These are phyloP conservation scores for Xestia ashworthii DNA, from an alignment of 2,888 invertebrate genomes.

Conservation along the genomic window DNA sequence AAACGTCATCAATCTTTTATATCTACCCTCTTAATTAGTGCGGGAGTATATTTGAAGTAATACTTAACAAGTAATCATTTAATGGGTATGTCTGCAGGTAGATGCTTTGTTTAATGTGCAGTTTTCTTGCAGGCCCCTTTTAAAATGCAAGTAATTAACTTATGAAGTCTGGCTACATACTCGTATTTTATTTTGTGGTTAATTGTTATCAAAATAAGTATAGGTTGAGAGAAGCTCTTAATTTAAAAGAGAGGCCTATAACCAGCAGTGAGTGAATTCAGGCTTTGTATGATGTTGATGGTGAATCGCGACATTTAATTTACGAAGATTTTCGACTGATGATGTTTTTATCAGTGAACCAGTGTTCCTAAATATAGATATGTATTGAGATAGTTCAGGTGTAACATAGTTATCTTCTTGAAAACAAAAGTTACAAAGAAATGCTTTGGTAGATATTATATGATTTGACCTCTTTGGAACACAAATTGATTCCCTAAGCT, in stretches of 20 bases:
- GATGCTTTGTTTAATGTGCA: slow-evolving; percentile 18
- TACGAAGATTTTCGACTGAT: background rate
- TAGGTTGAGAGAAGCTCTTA: background rate
- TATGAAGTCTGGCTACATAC: slow-evolving; percentile 1
- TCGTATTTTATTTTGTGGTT: slow-evolving; percentile 35
- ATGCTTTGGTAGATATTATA: background rate
- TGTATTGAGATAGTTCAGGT: background rate
- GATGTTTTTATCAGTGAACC: background rate
- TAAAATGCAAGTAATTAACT: slow-evolving; percentile 9
- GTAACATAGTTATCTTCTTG: background rate
- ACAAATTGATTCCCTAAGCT: background rate
- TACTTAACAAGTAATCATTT: slow-evolving; percentile 22
- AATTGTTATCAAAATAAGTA: slow-evolving; percentile 5
- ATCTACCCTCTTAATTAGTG: slow-evolving; percentile 47
- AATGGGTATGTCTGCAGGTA: slow-evolving; percentile 32
- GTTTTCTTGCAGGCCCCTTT: slow-evolving; percentile 18
- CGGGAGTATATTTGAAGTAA: slow-evolving; percentile 28
- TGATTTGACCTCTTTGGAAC: background rate
- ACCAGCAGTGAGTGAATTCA: too few species aligned
- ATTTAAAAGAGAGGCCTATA: background rate
- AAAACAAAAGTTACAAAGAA: background rate
- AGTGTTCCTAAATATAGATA: background rate
- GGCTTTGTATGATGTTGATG: background rate
- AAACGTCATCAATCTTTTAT: slow-evolving; percentile 49
- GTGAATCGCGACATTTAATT: background rate